phyloP scores from a whole-genome alignment of 92 coral and sea anemone genomes.

The Blastomussa wellsi region DNA sequence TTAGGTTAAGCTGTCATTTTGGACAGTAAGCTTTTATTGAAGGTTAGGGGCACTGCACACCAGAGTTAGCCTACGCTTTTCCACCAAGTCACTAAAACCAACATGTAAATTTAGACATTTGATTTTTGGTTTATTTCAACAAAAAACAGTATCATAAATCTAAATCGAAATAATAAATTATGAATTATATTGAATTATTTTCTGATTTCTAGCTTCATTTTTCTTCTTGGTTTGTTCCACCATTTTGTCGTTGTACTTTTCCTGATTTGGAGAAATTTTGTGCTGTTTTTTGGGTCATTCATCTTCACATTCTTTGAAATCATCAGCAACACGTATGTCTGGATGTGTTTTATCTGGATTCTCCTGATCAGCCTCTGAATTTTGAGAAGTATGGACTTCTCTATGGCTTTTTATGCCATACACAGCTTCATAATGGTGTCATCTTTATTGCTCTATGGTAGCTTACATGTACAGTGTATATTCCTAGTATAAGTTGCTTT shows the following conservation, averaged over 20 bases:
- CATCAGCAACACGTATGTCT: neutral
- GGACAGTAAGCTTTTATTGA: no score
- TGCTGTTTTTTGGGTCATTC: conserved; percentile 14
- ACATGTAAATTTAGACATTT: no score
- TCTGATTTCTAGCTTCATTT: no score
- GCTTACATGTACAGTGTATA: no score
- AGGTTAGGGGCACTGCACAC: no score
- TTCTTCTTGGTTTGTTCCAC: conserved; percentile 43
- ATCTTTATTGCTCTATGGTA: conserved; percentile 50
- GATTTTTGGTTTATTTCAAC: no score
- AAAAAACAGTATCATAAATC: no score
- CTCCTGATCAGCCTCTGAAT: neutral
- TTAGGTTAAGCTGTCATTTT: no score
- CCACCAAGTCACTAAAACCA: no score
- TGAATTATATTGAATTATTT: no score
- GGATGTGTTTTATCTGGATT: neutral
- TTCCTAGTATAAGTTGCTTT: conserved; percentile 44
- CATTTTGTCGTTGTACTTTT: conserved; percentile 52
- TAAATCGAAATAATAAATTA: no score
- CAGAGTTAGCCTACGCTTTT: no score
- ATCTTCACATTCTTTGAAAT: conserved; percentile 4
- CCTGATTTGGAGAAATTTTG: conserved; percentile 34
- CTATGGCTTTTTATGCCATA: conserved; percentile 47
- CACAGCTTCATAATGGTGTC: conserved; percentile 47
- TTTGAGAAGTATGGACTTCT: conserved; percentile 12